These are phyloP conservation scores for Chrysolina haemoptera DNA, from an alignment of 2,888 invertebrate genomes.

Conservation along the genomic window DNA sequence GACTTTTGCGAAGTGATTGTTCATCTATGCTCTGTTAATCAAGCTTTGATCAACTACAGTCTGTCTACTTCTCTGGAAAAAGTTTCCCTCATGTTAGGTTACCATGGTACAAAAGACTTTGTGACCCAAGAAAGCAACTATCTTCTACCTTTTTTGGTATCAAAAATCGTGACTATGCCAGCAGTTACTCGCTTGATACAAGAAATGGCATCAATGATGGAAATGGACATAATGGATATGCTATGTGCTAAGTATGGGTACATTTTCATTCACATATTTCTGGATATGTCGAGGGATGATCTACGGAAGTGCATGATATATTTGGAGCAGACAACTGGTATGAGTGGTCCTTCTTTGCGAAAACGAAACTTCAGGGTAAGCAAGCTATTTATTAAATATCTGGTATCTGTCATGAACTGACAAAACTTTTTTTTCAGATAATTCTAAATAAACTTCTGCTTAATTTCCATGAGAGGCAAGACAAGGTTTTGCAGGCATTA, in stretches of 20 bases:
- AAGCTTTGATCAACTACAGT: conserved; percentile 72
- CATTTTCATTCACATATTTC: conserved; percentile 80
- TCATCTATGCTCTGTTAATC: conserved; percentile 75
- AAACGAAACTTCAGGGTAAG: conserved; percentile 76
- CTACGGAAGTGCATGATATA: conserved; percentile 76
- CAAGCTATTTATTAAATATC: not conserved
- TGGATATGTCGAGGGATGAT: conserved; percentile 72
- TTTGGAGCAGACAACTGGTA: conserved; percentile 75
- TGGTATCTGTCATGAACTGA: not conserved
- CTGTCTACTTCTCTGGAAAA: conserved; percentile 75
- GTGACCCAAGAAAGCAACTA: conserved; percentile 76
- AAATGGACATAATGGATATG: conserved; percentile 75
- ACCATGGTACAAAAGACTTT: conserved; percentile 64
- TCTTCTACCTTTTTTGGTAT: conserved; percentile 77
- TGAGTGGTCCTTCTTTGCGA: conserved; percentile 74
- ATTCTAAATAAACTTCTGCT: conserved; percentile 78
- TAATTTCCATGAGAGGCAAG: conserved; percentile 76
- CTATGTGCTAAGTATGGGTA: conserved; percentile 79
- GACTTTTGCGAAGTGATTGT: conserved; percentile 74
- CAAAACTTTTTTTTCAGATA: conserved; percentile 65
- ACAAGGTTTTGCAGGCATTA: conserved; percentile 75
- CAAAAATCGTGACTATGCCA: conserved; percentile 74
- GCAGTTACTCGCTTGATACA: conserved; percentile 76
- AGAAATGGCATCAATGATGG: conserved; percentile 76
- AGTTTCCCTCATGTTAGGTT: conserved; percentile 79